Base-by-base conservation (phyloP, 2,113 vertebrate genomes). In the Takifugu flavidus region DNA sequence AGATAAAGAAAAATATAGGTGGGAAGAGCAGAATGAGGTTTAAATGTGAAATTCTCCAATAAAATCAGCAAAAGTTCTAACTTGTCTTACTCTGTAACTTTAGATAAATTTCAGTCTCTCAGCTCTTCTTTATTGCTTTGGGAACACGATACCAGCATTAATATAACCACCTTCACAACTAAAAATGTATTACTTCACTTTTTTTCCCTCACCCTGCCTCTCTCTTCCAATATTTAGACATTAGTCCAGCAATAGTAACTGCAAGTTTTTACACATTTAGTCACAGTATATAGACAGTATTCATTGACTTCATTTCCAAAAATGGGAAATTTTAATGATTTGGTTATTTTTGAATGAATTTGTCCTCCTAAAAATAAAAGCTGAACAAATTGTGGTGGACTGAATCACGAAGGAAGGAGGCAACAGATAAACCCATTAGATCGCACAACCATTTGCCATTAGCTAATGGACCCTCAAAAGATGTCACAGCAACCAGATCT, bases 91-190 rank as follows among this genome's bases (percentile, higher is more conserved):
- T 25, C 46, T 53, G 58, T 62, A 44, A 45, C 53, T 53, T 60
- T 12, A 27, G 47, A 11, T 26, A 28, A 59, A 20, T 57, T 57
- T 39, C 42, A 46, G 13, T n/a, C 20, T 31, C n/a, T 61, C n/a
- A 55, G 14, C n/a, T 65, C 25, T 27, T 39, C 13, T 45, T 58
- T 77, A 53, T 61, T 52, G 46, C 53, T 52, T 1, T 11, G 46
- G 53, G 42, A 59, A 61, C 70, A 45, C 57, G 31, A 56, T 51
- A 28, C 50, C 6, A 31, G 27, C 62, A 60, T 34, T 61, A 53
- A 73, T 56, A 49, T 25, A 57, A 54, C 26, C 52, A 27, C 14
- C 14, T 45, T 39, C 42, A 54, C 5, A 51, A 13, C 29, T 13
- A 14, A 45, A 45, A 15, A 13, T 45, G 12, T 13, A 45, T 45